Base-by-base conservation (phyloP, 1,140 invertebrate genomes). In the Brachionus calyciflorus region DNA sequence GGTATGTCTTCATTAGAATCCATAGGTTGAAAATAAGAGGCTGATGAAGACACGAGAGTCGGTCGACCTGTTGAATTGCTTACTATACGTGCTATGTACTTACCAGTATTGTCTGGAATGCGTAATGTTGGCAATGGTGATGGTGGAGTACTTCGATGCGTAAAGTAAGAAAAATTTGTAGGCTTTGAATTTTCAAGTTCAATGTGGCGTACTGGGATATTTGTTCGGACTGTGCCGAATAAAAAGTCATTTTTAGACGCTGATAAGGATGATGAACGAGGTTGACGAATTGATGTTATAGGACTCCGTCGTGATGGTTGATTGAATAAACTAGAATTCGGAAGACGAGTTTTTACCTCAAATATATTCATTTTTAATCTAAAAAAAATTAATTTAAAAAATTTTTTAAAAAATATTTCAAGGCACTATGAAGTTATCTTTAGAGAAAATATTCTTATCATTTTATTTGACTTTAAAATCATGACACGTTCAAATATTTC, bases 321-420 rank as follows among this genome's bases (percentile, higher is more conserved):
- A 44, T 10, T 46, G 44, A 65, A 65, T 12, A 65, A 44, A 44
- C 60, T 24, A 3, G 60, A 44, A 26, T 65, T 65, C 24, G 60
- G 60, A 3, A 44, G 40, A 7, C 60, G 40, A 7, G 60, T 65
- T 17, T 65, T 65, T 65, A 65, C 30, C 44, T 65, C 60, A 44
- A 44, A 65, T 26, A 65, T 44, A 44, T 65, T 65, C 60, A 65
- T 65, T 40, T 63, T 17, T 37, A 17, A 17, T 63, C 57, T 63
- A 63, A 40, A 63, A 7, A 37, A 63, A 63, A 37, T 19, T 63
- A 6, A 41, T 17, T 37, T 19, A 63, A 40, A 57, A 2, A 24
- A 63, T 37, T 4, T 3, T 7, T 17, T 37, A 41, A 0, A 55
- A 10, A 9, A 4, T 24, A 24, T 6, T 55, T 26, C 24, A n/a